Conservation (phyloP, 30 jellyfish, hydroid and myxozoan genomes). For the Chironex yamaguchii region DNA sequence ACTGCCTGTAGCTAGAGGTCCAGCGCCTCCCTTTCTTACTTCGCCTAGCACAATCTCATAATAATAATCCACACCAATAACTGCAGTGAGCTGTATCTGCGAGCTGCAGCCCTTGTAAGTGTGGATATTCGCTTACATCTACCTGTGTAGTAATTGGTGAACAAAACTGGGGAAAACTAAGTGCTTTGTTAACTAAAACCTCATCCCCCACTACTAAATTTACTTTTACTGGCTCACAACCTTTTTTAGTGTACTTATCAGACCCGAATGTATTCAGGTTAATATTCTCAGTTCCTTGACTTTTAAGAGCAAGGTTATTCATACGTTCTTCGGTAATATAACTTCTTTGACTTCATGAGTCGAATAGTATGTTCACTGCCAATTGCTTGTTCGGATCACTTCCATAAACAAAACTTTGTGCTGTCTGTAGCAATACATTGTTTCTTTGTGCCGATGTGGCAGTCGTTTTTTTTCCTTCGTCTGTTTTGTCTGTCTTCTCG, state of each 20-base stretch:
- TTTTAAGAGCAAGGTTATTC: conserved; percentile 42
- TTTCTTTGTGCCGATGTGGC: conserved; percentile 48
- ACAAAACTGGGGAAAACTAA: conserved; percentile 33
- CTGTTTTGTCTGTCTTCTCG: too few species aligned
- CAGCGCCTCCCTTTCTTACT: conserved; percentile 34
- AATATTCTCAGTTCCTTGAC: conserved; percentile 9
- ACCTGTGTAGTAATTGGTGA: conserved; percentile 16
- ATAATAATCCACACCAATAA: conserved; percentile 61
- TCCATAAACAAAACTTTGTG: conserved; percentile 29
- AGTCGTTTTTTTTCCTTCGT: not conserved
- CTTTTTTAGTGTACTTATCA: conserved; percentile 42
- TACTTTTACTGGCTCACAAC: conserved; percentile 3
- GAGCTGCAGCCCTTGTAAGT: conserved; percentile 25
- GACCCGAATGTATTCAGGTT: conserved; percentile 59
- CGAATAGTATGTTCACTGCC: conserved; percentile 17
- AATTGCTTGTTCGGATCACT: conserved; percentile 17
- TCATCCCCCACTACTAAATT: conserved; percentile 28
- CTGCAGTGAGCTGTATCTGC: conserved; percentile 3
- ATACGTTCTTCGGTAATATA: conserved; percentile 46
- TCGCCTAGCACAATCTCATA: conserved; percentile 27
- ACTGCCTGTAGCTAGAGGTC: conserved; percentile 67
- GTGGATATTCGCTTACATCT: conserved; percentile 37
- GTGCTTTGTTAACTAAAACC: conserved; percentile 1
- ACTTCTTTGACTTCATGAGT: conserved; percentile 56
- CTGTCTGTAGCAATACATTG: conserved; percentile 50